Evolutionary conservation across 2,888 invertebrate genomes (phyloP).

Genomic region (Barypeithes pellucidus): DNA sequence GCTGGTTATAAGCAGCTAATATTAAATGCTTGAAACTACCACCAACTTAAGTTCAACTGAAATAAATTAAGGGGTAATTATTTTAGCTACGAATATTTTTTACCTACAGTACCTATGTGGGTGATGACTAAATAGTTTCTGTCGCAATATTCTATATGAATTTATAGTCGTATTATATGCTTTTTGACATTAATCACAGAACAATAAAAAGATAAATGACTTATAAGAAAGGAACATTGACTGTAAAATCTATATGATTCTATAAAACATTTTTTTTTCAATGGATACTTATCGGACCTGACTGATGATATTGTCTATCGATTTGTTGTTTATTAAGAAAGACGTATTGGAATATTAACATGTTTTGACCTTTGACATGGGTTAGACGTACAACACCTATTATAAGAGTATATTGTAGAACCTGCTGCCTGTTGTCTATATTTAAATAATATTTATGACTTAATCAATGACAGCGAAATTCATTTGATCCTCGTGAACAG

Average conservation of each 20-base stretch:
- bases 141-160: too few species aligned
- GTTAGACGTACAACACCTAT: constrained; percentile 32
- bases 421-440: constrained; percentile 40
- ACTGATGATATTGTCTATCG: constrained; percentile 42
- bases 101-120: too few species aligned
- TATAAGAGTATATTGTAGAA: constrained; percentile 26
- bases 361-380: constrained; percentile 38
- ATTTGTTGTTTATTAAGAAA: constrained; percentile 44
- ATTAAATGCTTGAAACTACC: too few species aligned
- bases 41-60: too few species aligned
- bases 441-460: constrained; percentile 33
- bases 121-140: too few species aligned
- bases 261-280: constrained; percentile 26
- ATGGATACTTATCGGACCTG: constrained; percentile 29
- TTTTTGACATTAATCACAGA: constrained; percentile 25
- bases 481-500: constrained; percentile 30
- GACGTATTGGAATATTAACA: constrained; percentile 43
- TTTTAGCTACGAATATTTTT: too few species aligned
- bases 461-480: constrained; percentile 39
- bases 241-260: constrained; percentile 12
- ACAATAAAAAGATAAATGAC: constrained; percentile 36
- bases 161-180: neutral
- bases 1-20: too few species aligned
- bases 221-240: constrained; percentile 12
- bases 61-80: too few species aligned